Evolutionary conservation across 2,888 invertebrate species (phyloP), one percentile per base, ranked within the genome.

Genomic region (Dolichomitus sp.): DNA sequence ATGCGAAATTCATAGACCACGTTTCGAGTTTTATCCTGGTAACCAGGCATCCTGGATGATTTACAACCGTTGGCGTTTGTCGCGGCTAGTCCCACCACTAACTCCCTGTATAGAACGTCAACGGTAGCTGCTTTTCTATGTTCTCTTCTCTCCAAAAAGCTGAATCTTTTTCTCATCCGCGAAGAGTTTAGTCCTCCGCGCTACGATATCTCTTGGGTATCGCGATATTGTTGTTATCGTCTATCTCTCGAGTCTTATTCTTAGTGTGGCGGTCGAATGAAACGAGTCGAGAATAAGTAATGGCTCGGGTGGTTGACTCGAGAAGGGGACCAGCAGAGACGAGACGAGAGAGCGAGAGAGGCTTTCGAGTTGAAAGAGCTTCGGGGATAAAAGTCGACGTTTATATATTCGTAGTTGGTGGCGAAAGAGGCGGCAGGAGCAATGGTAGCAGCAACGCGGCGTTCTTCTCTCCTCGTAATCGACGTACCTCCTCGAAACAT

Each of bases 271-370:
- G 70, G 70, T 65, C 70, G 77, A 78, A 78, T 78, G 75, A 54
- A 79, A 79, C 82, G 75, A 75, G 79, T 59, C 45, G 72, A 72
- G 82, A 83, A 83, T 83, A 83, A 83, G 72, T 83, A 80, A 83
- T 83, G 83, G 75, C 70, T 61, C 30, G 76, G 70, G 75, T 76
- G 70, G 74, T 65, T 61, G 80, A 69, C 68, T 77, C 76, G 54
- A 57, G 45, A 75, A 52, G 57, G 2, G 66, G 33, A 33, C 45
- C 45, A 48, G 66, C 45, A 48, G 66, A 42, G 52, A 33, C 33
- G 37, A 42, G 52, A 14, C 30, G 61, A 33, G 61, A 61, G 66
- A 59, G 40, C 37, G 79, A 42, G 73, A 54, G 63, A 68, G 61
- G 69, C 52, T 70, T 50, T 61, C 69, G 33, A 70, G 73, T 74